Conservation (phyloP, 2,113 vertebrate genomes). For the Porphyrio hochstetteri region DNA sequence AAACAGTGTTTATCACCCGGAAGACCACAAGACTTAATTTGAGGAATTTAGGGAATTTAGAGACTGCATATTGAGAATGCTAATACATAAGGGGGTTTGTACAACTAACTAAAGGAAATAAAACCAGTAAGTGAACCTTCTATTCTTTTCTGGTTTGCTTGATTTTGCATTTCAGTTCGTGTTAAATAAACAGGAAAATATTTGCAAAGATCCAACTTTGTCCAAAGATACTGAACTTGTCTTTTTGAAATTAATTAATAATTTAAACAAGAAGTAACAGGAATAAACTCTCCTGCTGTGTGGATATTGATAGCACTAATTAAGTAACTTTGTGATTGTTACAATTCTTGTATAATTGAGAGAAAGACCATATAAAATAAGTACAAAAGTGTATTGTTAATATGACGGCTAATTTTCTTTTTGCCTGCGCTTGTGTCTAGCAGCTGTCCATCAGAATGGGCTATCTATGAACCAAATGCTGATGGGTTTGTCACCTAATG, state of each 20-base stretch:
- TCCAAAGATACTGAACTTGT: neutral
- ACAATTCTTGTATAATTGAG: neutral
- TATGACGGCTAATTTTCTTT: constrained; percentile 6
- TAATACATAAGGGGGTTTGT: neutral
- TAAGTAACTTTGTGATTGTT: neutral
- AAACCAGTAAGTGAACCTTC: neutral
- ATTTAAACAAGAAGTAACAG: neutral
- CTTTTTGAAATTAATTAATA: neutral
- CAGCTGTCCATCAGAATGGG: constrained; percentile 96
- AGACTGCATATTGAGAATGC: neutral
- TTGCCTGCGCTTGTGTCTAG: constrained; percentile 12
- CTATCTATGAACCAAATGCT: constrained; percentile 96
- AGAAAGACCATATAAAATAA: neutral
- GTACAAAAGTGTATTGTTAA: neutral
- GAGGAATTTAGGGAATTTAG: neutral
- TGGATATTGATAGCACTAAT: neutral
- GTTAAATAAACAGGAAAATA: neutral
- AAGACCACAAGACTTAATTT: neutral
- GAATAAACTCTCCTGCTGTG: neutral
- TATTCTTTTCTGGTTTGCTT: neutral
- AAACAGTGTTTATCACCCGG: neutral
- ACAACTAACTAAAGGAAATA: neutral
- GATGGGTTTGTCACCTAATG: constrained; percentile 94
- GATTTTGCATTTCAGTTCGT: neutral
- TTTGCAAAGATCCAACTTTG: neutral